phyloP scores from a whole-genome alignment of 2,113 vertebrate genomes.

The Excalfactoria chinensis region DNA sequence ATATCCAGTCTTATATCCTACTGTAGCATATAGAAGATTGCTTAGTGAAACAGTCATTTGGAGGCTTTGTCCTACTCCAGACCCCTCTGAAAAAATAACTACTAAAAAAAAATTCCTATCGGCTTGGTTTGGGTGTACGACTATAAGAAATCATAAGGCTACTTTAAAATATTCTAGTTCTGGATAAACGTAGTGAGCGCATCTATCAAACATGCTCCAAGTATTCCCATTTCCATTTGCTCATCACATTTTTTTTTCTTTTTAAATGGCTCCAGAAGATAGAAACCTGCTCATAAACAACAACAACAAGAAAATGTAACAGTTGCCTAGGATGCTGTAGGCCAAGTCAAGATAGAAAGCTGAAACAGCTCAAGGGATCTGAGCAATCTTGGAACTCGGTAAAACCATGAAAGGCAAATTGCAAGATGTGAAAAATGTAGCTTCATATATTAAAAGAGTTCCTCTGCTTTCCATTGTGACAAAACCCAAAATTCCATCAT shows the following conservation, averaged over 20 bases:
- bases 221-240: background rate
- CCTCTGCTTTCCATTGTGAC: background rate
- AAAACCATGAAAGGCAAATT: background rate
- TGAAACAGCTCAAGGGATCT: background rate
- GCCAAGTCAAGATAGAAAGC: background rate
- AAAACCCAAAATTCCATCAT: background rate
- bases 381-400: background rate
- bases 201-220: background rate
- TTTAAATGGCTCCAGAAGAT: constrained; percentile 11
- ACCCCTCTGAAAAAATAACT: accelerated
- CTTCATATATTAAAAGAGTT: background rate
- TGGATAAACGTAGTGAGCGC: background rate
- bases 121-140: background rate
- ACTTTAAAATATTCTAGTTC: background rate
- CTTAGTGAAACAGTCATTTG: background rate
- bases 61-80: background rate
- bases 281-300: background rate
- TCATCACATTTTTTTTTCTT: background rate
- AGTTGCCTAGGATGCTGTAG: background rate
- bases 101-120: background rate
- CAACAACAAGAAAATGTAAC: background rate
- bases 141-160: background rate
- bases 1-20: background rate
- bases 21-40: background rate
- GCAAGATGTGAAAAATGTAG: background rate